Evolutionary conservation across 2,797 vertebrate genomes (phyloP).

Genomic region (Perdix hodgsoniae): DNA sequence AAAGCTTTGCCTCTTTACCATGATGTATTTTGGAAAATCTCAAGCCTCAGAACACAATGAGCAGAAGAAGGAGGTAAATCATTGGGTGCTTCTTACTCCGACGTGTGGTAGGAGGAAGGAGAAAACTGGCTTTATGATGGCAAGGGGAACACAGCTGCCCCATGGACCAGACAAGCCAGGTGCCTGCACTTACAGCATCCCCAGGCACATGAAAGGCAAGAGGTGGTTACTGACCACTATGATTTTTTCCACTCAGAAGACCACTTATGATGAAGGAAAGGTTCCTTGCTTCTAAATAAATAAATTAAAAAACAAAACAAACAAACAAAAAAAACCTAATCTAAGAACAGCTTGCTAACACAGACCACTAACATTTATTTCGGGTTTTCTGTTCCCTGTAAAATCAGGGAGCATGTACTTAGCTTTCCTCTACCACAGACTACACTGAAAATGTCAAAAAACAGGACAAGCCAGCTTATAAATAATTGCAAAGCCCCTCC

Average conservation of each 20-base stretch:
- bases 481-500: conserved; percentile 62
- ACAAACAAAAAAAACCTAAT: too few relatives aligned
- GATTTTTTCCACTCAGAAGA: background rate
- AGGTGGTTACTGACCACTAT: background rate
- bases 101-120: background rate
- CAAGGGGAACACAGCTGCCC: background rate
- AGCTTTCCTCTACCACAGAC: background rate
- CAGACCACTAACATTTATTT: background rate
- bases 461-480: conserved; percentile 52
- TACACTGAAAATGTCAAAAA: conserved; percentile 39
- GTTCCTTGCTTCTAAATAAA: background rate
- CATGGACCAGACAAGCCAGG: background rate
- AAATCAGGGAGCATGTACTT: background rate
- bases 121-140: background rate
- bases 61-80: background rate
- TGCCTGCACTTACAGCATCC: background rate
- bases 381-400: background rate
- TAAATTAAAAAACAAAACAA: background rate
- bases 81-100: background rate
- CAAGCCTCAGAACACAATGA: background rate
- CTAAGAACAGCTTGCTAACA: background rate
- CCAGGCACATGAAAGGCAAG: background rate
- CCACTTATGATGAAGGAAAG: background rate
- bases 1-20: background rate
- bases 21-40: conserved; percentile 12